A percentile compares a stretch with the other conserved stretches of the same genome.
These are phyloP conservation scores for Pararge aegeria DNA, from an alignment of 1,140 invertebrate species.

Conservation along the genomic window DNA sequence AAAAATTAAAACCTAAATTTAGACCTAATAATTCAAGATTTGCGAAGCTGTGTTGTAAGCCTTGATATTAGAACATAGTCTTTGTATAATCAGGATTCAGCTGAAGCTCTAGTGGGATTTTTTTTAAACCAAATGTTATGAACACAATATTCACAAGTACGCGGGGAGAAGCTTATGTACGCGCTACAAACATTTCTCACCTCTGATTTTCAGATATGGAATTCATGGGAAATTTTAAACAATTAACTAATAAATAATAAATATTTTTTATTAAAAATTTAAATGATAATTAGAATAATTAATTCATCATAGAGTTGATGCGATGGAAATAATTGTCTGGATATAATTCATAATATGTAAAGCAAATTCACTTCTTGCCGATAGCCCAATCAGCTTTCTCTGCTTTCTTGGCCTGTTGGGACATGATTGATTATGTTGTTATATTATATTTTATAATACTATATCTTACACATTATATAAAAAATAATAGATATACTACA, in stretches of 20 bases:
- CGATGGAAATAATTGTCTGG: conserved; percentile 32
- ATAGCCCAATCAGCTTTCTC: conserved; percentile 90
- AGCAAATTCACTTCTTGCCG: conserved; percentile 82
- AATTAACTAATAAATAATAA: conserved; percentile 48
- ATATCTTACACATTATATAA: background rate
- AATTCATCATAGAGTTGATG: conserved; percentile 39
- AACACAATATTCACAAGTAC: conserved; percentile 36
- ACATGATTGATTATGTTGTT: conserved; percentile 49
- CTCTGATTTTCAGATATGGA: conserved; percentile 45
- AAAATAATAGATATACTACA: no score
- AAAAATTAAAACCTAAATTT: conserved; percentile 19
- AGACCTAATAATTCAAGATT: conserved; percentile 34
- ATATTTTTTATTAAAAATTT: conserved; percentile 58
- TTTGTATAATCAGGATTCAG: conserved; percentile 14
- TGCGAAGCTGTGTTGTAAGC: conserved; percentile 41
- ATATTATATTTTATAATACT: conserved; percentile 7
- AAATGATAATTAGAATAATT: conserved; percentile 53
- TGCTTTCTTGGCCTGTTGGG: conserved; percentile 87
- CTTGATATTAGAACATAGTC: conserved; percentile 16
- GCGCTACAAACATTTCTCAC: conserved; percentile 59
- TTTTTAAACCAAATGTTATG: conserved; percentile 38
- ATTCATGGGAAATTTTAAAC: conserved; percentile 40
- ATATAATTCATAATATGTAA: conserved; percentile 23
- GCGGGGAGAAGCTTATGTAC: conserved; percentile 46
- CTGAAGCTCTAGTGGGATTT: conserved; percentile 33